Conservation (phyloP, 2,888 invertebrate species). For the Platerodrilus igneus region DNA sequence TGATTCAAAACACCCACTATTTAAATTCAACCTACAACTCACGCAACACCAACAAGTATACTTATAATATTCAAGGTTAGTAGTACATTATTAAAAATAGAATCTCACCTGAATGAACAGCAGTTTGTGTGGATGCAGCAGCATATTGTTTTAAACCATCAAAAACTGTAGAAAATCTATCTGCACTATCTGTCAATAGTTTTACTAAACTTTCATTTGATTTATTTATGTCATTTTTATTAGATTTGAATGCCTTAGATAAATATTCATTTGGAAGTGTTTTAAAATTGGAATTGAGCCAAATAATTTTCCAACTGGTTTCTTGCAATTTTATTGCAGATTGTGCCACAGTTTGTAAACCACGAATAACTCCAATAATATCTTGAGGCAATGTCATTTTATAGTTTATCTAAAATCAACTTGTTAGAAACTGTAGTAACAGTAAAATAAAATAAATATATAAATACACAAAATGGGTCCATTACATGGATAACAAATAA, state of each 20-base stretch:
- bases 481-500: too few species aligned
- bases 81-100: too few species aligned
- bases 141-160: constrained; percentile 65
- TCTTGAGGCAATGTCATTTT: constrained; percentile 60
- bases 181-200: constrained; percentile 55
- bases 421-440: background rate
- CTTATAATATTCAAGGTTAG: too few species aligned
- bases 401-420: too few species aligned
- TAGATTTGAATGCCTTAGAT: constrained; percentile 18
- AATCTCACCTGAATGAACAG: too few species aligned
- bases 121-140: too few species aligned
- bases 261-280: constrained; percentile 38
- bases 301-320: constrained; percentile 55
- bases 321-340: constrained; percentile 64
- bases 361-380: constrained; percentile 62
- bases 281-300: constrained; percentile 68
- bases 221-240: constrained; percentile 14
- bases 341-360: constrained; percentile 63
- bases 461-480: too few species aligned
- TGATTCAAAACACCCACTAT: too few species aligned
- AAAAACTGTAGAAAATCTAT: constrained; percentile 64
- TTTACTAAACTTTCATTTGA: constrained; percentile 35
- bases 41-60: too few species aligned
- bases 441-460: background rate
- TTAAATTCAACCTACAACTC: too few species aligned